phyloP scores from a whole-genome alignment of 2,113 vertebrate genomes.

The Oxyruncus cristatus region DNA sequence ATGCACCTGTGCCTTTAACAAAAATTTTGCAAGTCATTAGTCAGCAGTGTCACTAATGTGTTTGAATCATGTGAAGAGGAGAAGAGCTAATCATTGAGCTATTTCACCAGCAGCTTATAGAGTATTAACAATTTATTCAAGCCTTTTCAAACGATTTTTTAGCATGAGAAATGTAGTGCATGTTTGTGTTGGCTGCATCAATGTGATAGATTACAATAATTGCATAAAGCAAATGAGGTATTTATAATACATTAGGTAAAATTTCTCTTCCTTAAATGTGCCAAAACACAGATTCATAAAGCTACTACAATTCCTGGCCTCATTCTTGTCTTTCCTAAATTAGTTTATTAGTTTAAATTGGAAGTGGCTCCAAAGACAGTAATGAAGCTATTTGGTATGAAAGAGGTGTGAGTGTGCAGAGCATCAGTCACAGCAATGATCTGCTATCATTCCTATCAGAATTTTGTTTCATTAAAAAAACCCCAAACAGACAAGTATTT shows the following conservation, averaged over 20 bases:
- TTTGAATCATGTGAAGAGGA: background rate
- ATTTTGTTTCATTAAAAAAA: background rate
- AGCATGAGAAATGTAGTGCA: background rate
- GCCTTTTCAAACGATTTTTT: slow-evolving; percentile 7
- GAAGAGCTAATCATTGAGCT: slow-evolving; percentile 18
- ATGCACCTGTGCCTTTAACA: slow-evolving; percentile 20
- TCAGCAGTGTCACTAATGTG: background rate
- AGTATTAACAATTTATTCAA: slow-evolving; percentile 45
- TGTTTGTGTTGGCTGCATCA: slow-evolving; percentile 41
- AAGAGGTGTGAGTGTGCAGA: background rate
- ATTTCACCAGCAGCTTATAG: background rate
- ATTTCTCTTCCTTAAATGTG: background rate
- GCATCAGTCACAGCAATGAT: background rate
- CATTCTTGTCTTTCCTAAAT: background rate
- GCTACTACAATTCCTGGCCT: background rate
- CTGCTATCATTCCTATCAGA: background rate
- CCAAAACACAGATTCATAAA: slow-evolving; percentile 29
- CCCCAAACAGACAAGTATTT: background rate
- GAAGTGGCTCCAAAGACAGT: background rate
- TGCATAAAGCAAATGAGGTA: slow-evolving; percentile 32
- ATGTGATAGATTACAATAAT: slow-evolving; percentile 43
- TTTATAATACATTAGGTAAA: slow-evolving; percentile 38
- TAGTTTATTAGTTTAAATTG: background rate
- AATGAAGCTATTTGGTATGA: background rate
- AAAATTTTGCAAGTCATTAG: slow-evolving; percentile 27